phyloP scores from a whole-genome alignment of 2,113 vertebrate species.

The Turdus rufiventris region DNA sequence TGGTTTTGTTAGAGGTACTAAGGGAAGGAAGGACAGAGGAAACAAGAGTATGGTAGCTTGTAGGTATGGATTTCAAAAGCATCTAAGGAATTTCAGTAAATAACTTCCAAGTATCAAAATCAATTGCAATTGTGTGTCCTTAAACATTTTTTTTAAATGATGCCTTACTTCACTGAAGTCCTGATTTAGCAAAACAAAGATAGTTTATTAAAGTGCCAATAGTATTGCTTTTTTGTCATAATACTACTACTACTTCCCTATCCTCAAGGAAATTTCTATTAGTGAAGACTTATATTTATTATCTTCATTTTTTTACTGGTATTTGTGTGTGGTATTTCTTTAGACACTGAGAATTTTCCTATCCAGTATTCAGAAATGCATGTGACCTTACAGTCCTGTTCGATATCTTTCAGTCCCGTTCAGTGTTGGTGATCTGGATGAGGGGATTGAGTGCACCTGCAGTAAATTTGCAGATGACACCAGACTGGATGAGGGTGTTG shows the following conservation, averaged over 20 bases:
- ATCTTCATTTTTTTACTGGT: neutral
- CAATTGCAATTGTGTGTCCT: neutral
- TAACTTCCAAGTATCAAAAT: neutral
- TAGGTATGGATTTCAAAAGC: neutral
- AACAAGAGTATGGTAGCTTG: neutral
- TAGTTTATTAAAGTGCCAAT: neutral
- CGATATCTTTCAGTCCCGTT: neutral
- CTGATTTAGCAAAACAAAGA: neutral
- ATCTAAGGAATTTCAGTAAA: neutral
- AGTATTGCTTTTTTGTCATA: neutral
- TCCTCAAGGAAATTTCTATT: neutral
- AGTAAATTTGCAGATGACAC: neutral
- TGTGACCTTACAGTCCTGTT: neutral
- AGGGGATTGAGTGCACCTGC: neutral
- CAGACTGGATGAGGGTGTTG: neutral
- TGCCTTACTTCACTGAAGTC: neutral
- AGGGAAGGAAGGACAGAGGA: neutral
- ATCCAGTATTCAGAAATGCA: neutral
- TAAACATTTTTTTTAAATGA: neutral
- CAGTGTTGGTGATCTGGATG: neutral
- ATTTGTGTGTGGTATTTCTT: neutral
- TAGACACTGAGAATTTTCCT: neutral
- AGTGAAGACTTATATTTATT: neutral
- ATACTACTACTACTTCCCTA: neutral
- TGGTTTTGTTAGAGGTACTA: neutral